These are phyloP conservation scores for Gyps fulvus DNA, from an alignment of 2,113 vertebrate species.

Conservation along the genomic window DNA sequence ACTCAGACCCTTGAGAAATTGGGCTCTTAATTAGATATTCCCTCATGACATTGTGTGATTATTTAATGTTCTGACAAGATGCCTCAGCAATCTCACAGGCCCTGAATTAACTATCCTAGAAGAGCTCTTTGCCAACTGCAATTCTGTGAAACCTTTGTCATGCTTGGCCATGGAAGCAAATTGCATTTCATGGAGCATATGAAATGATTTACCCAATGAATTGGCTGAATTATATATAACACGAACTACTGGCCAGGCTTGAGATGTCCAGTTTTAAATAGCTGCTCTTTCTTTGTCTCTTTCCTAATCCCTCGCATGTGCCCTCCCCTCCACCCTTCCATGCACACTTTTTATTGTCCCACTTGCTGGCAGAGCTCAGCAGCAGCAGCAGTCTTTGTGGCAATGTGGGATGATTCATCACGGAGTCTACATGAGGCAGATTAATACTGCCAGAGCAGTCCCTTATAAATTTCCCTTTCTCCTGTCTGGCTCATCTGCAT, in stretches of 20 bases:
- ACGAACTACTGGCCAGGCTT: not conserved
- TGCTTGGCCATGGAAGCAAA: constrained; percentile 45
- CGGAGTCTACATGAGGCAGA: not conserved
- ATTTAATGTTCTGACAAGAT: constrained; percentile 41
- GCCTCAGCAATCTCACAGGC: not conserved
- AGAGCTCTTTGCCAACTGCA: constrained; percentile 8
- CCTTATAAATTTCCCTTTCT: constrained; percentile 32
- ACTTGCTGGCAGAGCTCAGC: not conserved
- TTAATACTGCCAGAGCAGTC: constrained; percentile 12
- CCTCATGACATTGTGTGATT: constrained; percentile 11
- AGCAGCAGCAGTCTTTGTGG: not conserved
- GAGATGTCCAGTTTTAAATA: constrained; percentile 3
- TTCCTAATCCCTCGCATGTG: not conserved
- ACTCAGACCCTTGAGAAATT: constrained; percentile 20
- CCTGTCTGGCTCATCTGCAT: constrained; percentile 7
- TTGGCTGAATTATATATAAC: not conserved
- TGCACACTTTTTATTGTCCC: not conserved
- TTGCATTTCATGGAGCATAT: constrained; percentile 41
- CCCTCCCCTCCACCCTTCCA: not conserved
- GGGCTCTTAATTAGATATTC: constrained; percentile 35
- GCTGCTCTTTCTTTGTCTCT: not conserved
- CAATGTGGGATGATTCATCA: not conserved
- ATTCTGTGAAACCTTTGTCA: constrained; percentile 27
- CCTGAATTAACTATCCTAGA: constrained; percentile 9
- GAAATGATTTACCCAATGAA: constrained; percentile 25